Percentiles rank a stretch among this genome's conserved stretches.
These are phyloP conservation scores for Tautogolabrus adspersus DNA, from an alignment of 2,113 vertebrate species.

Conservation along the genomic window DNA sequence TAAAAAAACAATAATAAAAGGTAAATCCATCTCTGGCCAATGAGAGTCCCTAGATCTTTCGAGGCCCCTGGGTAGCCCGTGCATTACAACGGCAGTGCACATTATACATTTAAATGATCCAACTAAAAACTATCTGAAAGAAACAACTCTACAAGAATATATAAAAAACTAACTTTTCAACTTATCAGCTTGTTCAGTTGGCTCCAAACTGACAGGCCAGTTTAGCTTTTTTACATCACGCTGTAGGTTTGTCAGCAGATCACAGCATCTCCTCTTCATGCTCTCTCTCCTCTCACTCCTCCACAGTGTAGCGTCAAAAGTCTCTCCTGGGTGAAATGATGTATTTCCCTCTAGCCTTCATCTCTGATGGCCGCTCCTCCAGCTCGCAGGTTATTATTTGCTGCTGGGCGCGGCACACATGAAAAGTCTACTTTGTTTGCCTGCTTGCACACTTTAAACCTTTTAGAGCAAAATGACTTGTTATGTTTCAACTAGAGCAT, in stretches of 20 bases:
- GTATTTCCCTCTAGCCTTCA: slow-evolving; percentile 39
- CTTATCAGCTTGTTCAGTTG: neutral
- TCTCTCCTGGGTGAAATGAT: slow-evolving; percentile 50
- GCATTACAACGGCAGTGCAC: too few species aligned
- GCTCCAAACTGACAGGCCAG: slow-evolving; percentile 15
- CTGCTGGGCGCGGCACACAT: slow-evolving; percentile 22
- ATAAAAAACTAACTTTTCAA: too few species aligned
- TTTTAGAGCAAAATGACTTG: slow-evolving; percentile 63
- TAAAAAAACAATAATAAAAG: too few species aligned
- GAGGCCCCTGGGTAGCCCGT: too few species aligned
- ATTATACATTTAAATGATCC: too few species aligned
- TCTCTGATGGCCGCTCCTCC: slow-evolving; percentile 51
- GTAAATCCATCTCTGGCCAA: too few species aligned
- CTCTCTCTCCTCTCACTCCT: slow-evolving; percentile 1
- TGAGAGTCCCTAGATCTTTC: too few species aligned
- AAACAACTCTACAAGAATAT: too few species aligned
- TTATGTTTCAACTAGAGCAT: slow-evolving; percentile 70
- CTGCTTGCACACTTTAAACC: slow-evolving; percentile 55
- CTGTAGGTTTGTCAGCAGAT: slow-evolving; percentile 35
- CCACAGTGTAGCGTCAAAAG: slow-evolving; percentile 37
- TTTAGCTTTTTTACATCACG: slow-evolving; percentile 9
- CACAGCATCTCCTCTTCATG: slow-evolving; percentile 9
- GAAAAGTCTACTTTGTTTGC: slow-evolving; percentile 47
- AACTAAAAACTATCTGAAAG: too few species aligned
- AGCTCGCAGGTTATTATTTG: slow-evolving; percentile 44